Percentiles rank a stretch among this genome's conserved stretches.
Conservation (phyloP, 2,113 vertebrate genomes). For the Mustelus asterias region DNA sequence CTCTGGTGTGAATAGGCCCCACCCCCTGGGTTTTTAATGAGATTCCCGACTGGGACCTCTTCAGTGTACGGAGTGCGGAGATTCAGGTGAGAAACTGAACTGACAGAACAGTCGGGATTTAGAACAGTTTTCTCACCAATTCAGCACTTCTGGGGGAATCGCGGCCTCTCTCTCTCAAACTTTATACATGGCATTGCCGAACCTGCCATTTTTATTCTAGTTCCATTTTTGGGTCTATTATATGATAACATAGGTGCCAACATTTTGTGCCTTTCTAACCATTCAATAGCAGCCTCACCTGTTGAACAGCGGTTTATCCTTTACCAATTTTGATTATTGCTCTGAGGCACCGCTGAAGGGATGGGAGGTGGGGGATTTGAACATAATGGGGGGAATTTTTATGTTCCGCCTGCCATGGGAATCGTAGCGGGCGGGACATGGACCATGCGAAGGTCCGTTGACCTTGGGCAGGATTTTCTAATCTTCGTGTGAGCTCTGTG, state of each 20-base stretch:
- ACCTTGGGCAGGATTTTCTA: too few relatives aligned
- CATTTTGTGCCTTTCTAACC: neutral
- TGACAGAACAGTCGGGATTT: too few relatives aligned
- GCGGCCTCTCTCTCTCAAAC: neutral
- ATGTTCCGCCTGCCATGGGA: too few relatives aligned
- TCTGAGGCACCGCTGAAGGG: neutral
- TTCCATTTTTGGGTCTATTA: neutral
- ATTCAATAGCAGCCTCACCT: neutral
- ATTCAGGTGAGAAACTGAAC: too few relatives aligned
- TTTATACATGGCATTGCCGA: neutral
- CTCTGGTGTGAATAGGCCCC: too few relatives aligned
- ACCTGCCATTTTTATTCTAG: neutral
- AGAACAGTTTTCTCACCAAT: too few relatives aligned
- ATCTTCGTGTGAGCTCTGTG: neutral
- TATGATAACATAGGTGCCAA: neutral
- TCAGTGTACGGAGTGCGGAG: too few relatives aligned
- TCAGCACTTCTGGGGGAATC: too few relatives aligned
- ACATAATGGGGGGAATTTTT: neutral
- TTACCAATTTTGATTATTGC: neutral
- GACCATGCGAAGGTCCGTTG: too few relatives aligned
- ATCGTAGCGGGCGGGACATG: too few relatives aligned
- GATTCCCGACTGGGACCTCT: too few relatives aligned
- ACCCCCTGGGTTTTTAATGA: too few relatives aligned
- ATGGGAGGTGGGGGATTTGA: neutral
- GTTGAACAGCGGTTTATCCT: neutral